A percentile compares a stretch with the other conserved stretches of the same genome.
Evolutionary conservation across 2,888 invertebrate species (phyloP).

Genomic region (Rotaria magnacalcarata): DNA sequence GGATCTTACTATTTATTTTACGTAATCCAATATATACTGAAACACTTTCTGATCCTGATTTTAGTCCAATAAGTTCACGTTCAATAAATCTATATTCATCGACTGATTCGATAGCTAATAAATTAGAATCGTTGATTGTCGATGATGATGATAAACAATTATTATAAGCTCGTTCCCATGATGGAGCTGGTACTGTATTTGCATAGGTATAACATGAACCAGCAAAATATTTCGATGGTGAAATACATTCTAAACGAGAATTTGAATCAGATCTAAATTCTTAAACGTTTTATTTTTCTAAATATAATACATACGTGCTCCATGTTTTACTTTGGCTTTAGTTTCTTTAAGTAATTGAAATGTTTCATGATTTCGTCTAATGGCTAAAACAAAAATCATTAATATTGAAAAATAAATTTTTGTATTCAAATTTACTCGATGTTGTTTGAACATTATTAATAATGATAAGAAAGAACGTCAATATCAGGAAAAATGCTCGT

Average conservation of each 20-base stretch:
- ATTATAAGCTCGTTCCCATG: constrained; percentile 9
- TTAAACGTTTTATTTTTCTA: not conserved
- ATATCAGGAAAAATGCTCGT: not conserved
- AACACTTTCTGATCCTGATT: not conserved
- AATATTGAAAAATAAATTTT: not conserved
- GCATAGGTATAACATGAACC: constrained; percentile 27
- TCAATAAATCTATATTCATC: constrained; percentile 34
- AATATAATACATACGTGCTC: not conserved
- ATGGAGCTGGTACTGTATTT: not conserved
- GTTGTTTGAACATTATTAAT: not conserved
- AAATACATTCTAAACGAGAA: not conserved
- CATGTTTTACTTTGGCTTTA: not conserved
- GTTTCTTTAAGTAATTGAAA: not conserved
- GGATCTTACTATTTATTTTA: not conserved
- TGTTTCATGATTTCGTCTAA: not conserved
- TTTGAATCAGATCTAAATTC: not conserved
- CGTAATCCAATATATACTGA: not conserved
- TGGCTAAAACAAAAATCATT: not conserved
- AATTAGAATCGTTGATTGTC: not conserved
- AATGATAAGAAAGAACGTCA: not conserved
- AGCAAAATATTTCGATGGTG: not conserved
- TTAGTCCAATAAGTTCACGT: not conserved
- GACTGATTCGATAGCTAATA: constrained; percentile 12
- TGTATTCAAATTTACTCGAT: not conserved
- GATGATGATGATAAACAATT: constrained; percentile 7